Evolutionary conservation across 2,113 vertebrate species (phyloP), one percentile per base, ranked within the genome.

Genomic region (Sinocyclocheilus maitianheensis): DNA sequence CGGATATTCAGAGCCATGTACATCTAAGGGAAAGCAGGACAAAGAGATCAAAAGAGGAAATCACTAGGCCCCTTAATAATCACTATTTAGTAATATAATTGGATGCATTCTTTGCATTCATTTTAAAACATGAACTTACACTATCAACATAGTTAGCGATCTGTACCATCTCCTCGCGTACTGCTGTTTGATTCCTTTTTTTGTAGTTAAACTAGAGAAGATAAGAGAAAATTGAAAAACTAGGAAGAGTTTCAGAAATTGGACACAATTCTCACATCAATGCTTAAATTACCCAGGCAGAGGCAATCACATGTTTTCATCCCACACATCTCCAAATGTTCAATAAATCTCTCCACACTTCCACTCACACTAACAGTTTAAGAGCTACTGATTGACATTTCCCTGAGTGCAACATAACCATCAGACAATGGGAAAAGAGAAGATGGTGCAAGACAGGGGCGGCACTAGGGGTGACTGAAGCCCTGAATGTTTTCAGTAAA

Each of bases 71-170:
- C 7, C 48, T 14, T 22, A 43, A 43, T 63, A n/a, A 24, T 48
- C 12, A 16, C 34, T 13, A 13, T 78, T 13, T 37, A 40, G 10
- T 34, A 4, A 46, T 46, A n/a, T n/a, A 53, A 51, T n/a, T 24
- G 2, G 62, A 58, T 16, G 22, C 10, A 4, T 22, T 12, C 4
- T 58, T 78, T 55, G 51, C 18, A 77, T 55, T 4, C 14, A 78
- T 62, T 11, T 43, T 6, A 81, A 81, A 46, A 63, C 7, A 24
- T 24, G 4, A n/a, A 93, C 97, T 97, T 90, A 99, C 98, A 0
- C 95, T 96, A 90, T 99, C 98, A 0, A 99, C 88, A 46, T 96
- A 94, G 94, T 98, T 99, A 12, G 97, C 97, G 89, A 99, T 91
- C 3, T 95, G 95, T 86, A 99, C 96, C 97, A 99, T 98, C 89